These are phyloP conservation scores for Sebastes matsubarae DNA, from an alignment of 2,797 vertebrate genomes.

Conservation along the genomic window DNA sequence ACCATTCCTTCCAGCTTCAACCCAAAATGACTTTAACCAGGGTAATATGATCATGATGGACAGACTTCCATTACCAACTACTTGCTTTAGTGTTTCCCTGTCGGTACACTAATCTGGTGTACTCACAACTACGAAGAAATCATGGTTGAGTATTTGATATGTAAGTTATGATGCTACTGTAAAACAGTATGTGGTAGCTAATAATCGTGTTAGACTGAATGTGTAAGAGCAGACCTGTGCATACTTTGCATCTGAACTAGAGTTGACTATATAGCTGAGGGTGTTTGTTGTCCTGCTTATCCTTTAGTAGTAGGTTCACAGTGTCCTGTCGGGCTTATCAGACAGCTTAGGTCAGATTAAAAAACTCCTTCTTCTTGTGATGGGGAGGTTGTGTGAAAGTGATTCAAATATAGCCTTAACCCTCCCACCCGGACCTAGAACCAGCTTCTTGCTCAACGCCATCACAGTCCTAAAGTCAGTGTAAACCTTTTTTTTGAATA, in stretches of 20 bases:
- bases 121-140: conserved; percentile 34
- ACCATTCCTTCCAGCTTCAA: conserved; percentile 68
- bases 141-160: conserved; percentile 57
- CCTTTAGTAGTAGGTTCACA: conserved; percentile 30
- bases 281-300: conserved; percentile 31
- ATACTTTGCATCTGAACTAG: conserved; percentile 40
- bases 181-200: conserved; percentile 56
- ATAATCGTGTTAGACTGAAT: conserved; percentile 63
- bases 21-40: conserved; percentile 73
- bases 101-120: conserved; percentile 43
- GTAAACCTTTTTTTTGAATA: conserved; percentile 63
- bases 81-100: conserved; percentile 43
- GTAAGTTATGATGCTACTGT: conserved; percentile 59
- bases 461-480: conserved; percentile 58
- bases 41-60: conserved; percentile 59
- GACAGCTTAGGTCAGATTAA: conserved; percentile 21
- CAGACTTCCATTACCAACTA: conserved; percentile 48
- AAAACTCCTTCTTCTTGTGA: conserved; percentile 31
- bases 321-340: conserved; percentile 34
- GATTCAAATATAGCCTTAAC: conserved; percentile 71
- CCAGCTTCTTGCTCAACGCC: conserved; percentile 38
- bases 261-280: conserved; percentile 35
- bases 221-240: conserved; percentile 54
- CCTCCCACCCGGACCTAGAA: conserved; percentile 38
- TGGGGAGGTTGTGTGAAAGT: conserved; percentile 34